Evolutionary conservation across 1,140 invertebrate species (phyloP).

Genomic region (Condylostylus longicornis): DNA sequence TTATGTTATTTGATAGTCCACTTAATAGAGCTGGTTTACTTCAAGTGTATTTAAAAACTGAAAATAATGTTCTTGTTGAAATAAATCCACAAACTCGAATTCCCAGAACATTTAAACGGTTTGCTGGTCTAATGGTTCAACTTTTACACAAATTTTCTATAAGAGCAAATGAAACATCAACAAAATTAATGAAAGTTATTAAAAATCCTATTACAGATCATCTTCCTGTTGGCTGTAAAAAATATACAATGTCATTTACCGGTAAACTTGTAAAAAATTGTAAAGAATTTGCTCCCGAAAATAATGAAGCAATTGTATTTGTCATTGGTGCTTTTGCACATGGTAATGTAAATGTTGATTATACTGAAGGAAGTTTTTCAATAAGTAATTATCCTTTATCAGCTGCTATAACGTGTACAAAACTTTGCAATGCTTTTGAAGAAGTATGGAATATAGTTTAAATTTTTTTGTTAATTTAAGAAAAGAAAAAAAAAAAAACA

Average conservation of each 20-base stretch:
- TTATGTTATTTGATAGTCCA: slow-evolving; percentile 94
- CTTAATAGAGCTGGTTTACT: slow-evolving; percentile 78
- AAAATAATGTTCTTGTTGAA: slow-evolving; percentile 95
- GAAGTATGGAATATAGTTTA: slow-evolving; percentile 81
- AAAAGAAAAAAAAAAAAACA: no score
- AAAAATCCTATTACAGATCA: slow-evolving; percentile 94
- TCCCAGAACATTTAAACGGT: slow-evolving; percentile 94
- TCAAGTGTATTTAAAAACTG: slow-evolving; percentile 91
- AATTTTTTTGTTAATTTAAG: no score
- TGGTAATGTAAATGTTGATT: slow-evolving; percentile 82
- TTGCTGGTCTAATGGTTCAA: slow-evolving; percentile 97
- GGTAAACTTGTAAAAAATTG: slow-evolving; percentile 63
- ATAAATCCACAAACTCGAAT: slow-evolving; percentile 97
- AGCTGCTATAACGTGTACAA: slow-evolving; percentile 88
- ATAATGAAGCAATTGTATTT: slow-evolving; percentile 73
- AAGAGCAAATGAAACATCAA: slow-evolving; percentile 70
- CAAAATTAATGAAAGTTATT: slow-evolving; percentile 91
- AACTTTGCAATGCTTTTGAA: slow-evolving; percentile 94
- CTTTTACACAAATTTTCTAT: slow-evolving; percentile 89
- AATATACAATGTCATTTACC: slow-evolving; percentile 81
- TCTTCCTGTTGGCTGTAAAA: slow-evolving; percentile 86
- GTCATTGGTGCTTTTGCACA: slow-evolving; percentile 96
- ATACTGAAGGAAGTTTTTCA: slow-evolving; percentile 78
- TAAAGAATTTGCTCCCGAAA: slow-evolving; percentile 58
- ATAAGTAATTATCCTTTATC: slow-evolving; percentile 94